Base-by-base conservation (phyloP, 2,113 vertebrate species). In the Pteropus alecto region DNA sequence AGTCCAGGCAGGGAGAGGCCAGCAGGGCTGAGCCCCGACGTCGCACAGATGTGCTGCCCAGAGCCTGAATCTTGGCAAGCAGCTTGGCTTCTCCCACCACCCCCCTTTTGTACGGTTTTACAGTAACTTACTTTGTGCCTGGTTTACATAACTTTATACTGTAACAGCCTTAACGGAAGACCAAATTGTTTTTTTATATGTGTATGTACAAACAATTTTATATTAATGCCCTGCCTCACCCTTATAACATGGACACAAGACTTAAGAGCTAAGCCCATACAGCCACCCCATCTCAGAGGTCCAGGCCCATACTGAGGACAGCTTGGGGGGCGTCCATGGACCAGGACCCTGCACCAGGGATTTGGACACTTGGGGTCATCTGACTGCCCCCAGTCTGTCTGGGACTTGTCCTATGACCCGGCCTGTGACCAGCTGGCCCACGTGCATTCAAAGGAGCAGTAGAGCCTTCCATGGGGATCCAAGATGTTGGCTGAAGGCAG, bases 121-220 rank as follows among this genome's bases (percentile, higher is more conserved):
- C 46, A 63, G 97, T 88, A 77, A 96, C 84, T 97, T 97, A 95
- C 89, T 92, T 61, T 94, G 83, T 97, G 90, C n/a, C 15, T 96
- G 74, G 98, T 98, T 99, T 98, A 98, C 98, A 96, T 81, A 97
- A 96, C 77, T 96, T 96, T 95, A 97, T 54, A 94, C 94, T 98
- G 92, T 98, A 97, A 98, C 97, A 97, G 97, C 96, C 95, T 98
- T 98, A 97, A 97, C 68, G 58, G 92, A 85, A 97, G 98, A 98
- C 98, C 98, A 98, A 98, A 97, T 58, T 51, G 77, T 93, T 93
- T 98, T 98, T 96, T 96, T 96, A 95, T 97, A 96, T 79, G 58
- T 95, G 41, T 96, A 79, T 95, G 94, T 98, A 82, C 97, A 94
- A 77, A 90, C 6, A 51, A 16, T 94, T 98, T 98, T 94, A 26